Conservation (phyloP, 2,888 invertebrate genomes). For the Lasioglossum vierecki region DNA sequence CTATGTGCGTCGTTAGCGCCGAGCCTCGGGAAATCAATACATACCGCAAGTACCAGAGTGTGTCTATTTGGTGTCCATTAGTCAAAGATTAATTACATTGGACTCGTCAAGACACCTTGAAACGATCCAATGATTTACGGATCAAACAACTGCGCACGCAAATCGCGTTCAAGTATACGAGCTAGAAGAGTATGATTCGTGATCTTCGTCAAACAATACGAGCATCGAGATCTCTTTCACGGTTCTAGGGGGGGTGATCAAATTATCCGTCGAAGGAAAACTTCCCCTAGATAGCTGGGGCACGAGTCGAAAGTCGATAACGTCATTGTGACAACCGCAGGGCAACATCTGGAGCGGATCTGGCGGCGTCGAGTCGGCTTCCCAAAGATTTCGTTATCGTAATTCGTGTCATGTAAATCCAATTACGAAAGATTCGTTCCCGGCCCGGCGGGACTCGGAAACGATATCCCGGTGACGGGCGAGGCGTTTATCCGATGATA, state of each 20-base stretch:
- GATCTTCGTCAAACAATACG: not conserved
- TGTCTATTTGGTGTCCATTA: slow-evolving; percentile 9
- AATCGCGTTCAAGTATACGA: not conserved
- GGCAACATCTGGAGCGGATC: slow-evolving; percentile 53
- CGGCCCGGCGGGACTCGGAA: slow-evolving; percentile 54
- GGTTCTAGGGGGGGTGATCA: slow-evolving; percentile 8
- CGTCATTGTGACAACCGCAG: slow-evolving; percentile 47
- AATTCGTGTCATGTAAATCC: slow-evolving; percentile 72
- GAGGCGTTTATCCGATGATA: slow-evolving; percentile 54
- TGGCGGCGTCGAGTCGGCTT: slow-evolving; percentile 34
- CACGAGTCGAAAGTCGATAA: slow-evolving; percentile 51
- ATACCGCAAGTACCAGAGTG: not conserved
- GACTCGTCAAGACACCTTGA: not conserved
- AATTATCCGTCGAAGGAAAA: slow-evolving; percentile 46
- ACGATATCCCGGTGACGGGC: slow-evolving; percentile 50
- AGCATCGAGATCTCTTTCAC: slow-evolving; percentile 5
- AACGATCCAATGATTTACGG: not conserved
- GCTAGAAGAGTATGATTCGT: not conserved
- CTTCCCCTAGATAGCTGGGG: slow-evolving; percentile 16
- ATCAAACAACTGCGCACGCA: not conserved
- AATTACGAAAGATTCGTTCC: slow-evolving; percentile 70
- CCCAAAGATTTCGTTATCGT: slow-evolving; percentile 65
- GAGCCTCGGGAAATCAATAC: not conserved
- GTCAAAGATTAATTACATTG: not conserved
- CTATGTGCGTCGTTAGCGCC: not conserved